Evolutionary conservation across 2,113 vertebrate genomes (phyloP), one percentile per base, ranked within the genome.

Genomic region (Anseranas semipalmata): DNA sequence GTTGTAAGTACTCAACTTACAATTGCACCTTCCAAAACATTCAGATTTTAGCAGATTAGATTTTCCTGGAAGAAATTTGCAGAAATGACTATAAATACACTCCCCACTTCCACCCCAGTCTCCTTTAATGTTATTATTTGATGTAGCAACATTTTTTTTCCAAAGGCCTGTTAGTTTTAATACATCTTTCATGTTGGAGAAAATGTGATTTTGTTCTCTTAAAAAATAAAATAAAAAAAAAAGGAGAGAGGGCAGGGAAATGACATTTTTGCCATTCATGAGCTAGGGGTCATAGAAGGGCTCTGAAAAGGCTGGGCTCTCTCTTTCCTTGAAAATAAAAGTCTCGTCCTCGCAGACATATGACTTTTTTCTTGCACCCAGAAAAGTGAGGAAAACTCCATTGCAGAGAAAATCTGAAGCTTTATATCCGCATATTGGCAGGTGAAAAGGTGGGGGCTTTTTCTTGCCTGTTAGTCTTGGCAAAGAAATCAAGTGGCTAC

Each of bases 401-500:
- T 37, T 62, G 17, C 66, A 92, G 27, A 93, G 20, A 73, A 94
- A 92, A 92, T 10, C 15, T 32, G 17, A 20, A 46, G 27, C 27
- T 82, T 71, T 56, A 72, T 71, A 92, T 79, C 35, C 19, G 74
- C 62, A 43, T 72, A 75, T 37, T 56, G 79, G 41, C 41, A 92
- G 60, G 35, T 71, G 35, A 94, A 93, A 87, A 70, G 39, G 35
- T 77, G n/a, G 35, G 8, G 11, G 3, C 5, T 66, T 59, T 52
- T 27, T 65, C 48, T 60, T 78, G 78, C 50, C 59, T 48, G 7
- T 71, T 66, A 67, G 39, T 33, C 56, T 87, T 80, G 43, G 20
- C 52, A 85, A 95, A 95, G 58, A 95, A 95, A 93, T 75, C n/a
- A 59, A 94, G 89, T 89, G 59, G 39, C 48, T 48, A 7, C 43